These are phyloP conservation scores for Jordanella pulchra DNA, from an alignment of 2,797 vertebrate genomes.

Conservation along the genomic window DNA sequence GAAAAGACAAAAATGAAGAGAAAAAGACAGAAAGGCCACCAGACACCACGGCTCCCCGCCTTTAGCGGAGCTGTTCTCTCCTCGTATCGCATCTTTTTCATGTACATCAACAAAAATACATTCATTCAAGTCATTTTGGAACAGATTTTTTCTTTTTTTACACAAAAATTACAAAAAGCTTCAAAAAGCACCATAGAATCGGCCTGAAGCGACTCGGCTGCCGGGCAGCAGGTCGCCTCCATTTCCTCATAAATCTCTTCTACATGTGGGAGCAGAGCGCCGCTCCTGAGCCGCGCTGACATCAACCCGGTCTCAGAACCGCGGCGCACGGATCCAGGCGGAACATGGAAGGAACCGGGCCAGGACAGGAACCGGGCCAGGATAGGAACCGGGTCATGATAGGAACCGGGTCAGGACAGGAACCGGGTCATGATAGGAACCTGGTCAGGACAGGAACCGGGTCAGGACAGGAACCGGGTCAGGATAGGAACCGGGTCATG, in stretches of 20 bases:
- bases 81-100: conserved; percentile 76
- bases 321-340: neutral
- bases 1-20: conserved; percentile 30
- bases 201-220: conserved; percentile 76
- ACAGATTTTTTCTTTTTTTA: conserved; percentile 80
- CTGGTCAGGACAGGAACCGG: too few species aligned
- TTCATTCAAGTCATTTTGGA: conserved; percentile 89
- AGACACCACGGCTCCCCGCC: conserved; percentile 61
- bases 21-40: conserved; percentile 81
- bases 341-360: too few species aligned
- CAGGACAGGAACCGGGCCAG: too few species aligned
- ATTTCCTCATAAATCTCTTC: conserved; percentile 77
- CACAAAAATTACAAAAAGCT: conserved; percentile 85
- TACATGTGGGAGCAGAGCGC: conserved; percentile 71
- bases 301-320: conserved; percentile 62
- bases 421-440: too few species aligned
- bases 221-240: conserved; percentile 71
- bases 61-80: conserved; percentile 69
- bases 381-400: too few species aligned
- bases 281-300: conserved; percentile 67
- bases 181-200: conserved; percentile 87
- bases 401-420: too few species aligned
- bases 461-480: too few species aligned
- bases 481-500: too few species aligned
- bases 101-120: conserved; percentile 84